Evolutionary conservation across 2,797 vertebrate genomes (phyloP).

Genomic region (Cuculus canorus): DNA sequence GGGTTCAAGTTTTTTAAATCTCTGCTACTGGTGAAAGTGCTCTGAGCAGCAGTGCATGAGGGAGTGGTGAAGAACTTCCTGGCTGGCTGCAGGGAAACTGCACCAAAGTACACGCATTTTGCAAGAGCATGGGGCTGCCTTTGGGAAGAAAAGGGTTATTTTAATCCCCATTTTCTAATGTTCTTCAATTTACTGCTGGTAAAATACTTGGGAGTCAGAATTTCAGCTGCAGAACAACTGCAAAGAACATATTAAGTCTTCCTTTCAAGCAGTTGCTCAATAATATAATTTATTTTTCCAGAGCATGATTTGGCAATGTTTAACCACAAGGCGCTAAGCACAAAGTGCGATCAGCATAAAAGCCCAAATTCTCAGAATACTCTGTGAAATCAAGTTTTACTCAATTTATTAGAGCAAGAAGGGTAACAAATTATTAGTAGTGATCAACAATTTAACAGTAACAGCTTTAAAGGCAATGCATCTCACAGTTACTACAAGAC

Average conservation of each 20-base stretch:
- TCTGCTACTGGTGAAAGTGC: neutral
- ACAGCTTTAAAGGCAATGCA: no score
- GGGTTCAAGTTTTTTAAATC: neutral
- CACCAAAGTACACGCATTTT: accelerated
- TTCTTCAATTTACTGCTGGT: neutral
- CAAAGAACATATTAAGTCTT: neutral
- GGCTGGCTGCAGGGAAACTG: neutral
- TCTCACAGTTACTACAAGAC: no score
- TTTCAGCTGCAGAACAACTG: neutral
- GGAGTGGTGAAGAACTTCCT: neutral
- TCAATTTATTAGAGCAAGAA: no score
- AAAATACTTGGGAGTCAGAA: neutral
- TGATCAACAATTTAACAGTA: no score
- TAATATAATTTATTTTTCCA: neutral
- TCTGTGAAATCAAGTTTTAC: no score
- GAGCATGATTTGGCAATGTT: neutral
- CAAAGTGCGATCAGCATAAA: no score
- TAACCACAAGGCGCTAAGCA: no score
- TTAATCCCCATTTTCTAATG: neutral
- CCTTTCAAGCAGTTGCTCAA: neutral
- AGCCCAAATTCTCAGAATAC: no score
- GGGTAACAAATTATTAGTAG: no score
- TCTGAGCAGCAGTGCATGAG: neutral
- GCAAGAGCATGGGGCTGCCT: neutral
- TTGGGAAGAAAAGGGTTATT: neutral